A percentile compares a stretch with the other conserved stretches of the same genome.
Conservation (phyloP, 2,797 vertebrate genomes). For the Molossus molossus region DNA sequence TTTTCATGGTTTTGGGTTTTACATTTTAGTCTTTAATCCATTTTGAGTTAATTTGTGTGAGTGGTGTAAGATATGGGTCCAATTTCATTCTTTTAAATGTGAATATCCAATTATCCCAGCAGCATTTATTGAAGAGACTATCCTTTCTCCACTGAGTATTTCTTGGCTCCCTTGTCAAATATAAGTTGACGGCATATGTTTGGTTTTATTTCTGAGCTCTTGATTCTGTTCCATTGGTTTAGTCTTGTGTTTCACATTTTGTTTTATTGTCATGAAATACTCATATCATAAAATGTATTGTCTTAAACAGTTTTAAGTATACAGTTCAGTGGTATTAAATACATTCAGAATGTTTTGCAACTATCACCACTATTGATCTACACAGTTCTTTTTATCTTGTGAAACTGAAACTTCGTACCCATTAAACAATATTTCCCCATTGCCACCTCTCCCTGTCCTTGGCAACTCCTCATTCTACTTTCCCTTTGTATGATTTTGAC, state of each 20-base stretch:
- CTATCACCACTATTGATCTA: not conserved
- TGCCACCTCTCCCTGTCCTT: not conserved
- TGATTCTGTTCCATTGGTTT: not conserved
- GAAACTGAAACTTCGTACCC: not conserved
- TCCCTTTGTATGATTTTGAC: not conserved
- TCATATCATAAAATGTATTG: not conserved
- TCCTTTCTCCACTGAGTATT: not conserved
- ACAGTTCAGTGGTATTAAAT: not conserved
- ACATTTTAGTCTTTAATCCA: not conserved
- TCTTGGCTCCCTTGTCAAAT: not conserved
- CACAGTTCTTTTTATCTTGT: not conserved
- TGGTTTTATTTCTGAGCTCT: not conserved
- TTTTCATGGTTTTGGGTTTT: not conserved
- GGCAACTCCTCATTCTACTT: not conserved
- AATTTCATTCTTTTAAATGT: not conserved
- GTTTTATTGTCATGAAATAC: not conserved
- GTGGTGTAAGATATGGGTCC: not conserved
- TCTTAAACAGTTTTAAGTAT: not conserved
- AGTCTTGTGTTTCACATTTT: not conserved
- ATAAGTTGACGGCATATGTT: not conserved
- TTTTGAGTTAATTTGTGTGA: not conserved
- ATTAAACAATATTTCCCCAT: not conserved
- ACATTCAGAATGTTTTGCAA: not conserved
- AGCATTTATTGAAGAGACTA: not conserved
- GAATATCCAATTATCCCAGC: not conserved